These are phyloP conservation scores for Cochlearius cochlearius DNA, from an alignment of 2,113 vertebrate species.

Conservation along the genomic window DNA sequence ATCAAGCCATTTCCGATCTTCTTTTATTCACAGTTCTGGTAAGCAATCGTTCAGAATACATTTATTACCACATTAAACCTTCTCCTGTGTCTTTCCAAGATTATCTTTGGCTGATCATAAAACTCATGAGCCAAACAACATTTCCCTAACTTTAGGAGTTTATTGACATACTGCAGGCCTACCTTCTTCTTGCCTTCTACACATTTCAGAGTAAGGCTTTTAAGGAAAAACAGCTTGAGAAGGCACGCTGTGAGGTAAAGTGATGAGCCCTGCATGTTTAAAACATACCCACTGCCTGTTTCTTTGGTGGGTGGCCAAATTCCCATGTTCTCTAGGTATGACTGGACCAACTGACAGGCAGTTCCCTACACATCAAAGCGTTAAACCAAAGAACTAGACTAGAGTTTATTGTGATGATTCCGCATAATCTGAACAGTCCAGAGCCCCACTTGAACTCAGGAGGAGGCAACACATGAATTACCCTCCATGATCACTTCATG, in stretches of 20 bases:
- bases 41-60: neutral
- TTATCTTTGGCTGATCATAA: rapidly evolving
- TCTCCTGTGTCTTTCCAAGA: neutral
- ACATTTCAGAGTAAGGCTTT: neutral
- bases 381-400: neutral
- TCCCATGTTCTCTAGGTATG: neutral
- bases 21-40: neutral
- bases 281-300: neutral
- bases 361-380: neutral
- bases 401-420: neutral
- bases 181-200: neutral
- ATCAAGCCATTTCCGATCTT: neutral
- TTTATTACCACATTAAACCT: neutral
- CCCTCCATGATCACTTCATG: rapidly evolving
- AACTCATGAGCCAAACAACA: neutral
- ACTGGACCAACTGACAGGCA: neutral
- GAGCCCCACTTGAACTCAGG: neutral
- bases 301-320: neutral
- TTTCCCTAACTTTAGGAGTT: neutral
- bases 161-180: neutral
- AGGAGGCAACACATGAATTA: neutral
- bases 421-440: neutral
- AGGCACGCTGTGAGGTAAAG: neutral
- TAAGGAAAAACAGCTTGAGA: neutral
- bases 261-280: neutral